Evolutionary conservation across 2,888 invertebrate genomes (phyloP), one percentile per base, ranked within the genome.

Genomic region (Danaus chrysippus): DNA sequence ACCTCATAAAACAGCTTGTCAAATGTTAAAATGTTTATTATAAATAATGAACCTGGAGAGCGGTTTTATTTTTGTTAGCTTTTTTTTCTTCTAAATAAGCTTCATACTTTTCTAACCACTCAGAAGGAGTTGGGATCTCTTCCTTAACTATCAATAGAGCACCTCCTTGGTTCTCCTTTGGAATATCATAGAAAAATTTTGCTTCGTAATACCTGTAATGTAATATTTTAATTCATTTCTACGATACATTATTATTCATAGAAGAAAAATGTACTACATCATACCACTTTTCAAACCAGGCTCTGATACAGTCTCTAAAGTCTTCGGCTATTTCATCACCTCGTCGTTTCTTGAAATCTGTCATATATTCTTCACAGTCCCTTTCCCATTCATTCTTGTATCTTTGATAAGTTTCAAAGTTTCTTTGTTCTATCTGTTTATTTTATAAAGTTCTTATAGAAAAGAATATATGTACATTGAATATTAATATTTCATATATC

Each of bases 211-310:
- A 87, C 88, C 88, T 88, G 54, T 15, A 15, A 43, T 8, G n/a
- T 12, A 0, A 15, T 57, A 57, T 11, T 43, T n/a, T 15, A 19
- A 19, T 10, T 44, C 10, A 19, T 46, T 9, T 17, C 34, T 9
- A 41, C 13, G 3, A 54, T 9, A 8, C 13, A 56, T 11, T n/a
- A 44, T 46, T 44, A 43, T 0, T n/a, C 34, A 10, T 23, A 42
- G 49, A 34, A n/a, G 1, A 13, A 58, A n/a, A 17, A 19, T 44
- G 52, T 10, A 42, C 42, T 42, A 34, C 53, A 44, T 34, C 12
- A 56, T 77, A 87, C 87, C 87, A 87, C 70, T 75, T 74, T n/a
- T 70, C 64, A 71, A 87, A 84, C 87, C 88, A 88, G 54, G 74
- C 69, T 63, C 85, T 77, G 5, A 84, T 74, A 54, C 76, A 69